A percentile compares a stretch with the other conserved stretches of the same genome.
phyloP scores from a whole-genome alignment of 1,140 invertebrate species.

The Tribolium madens region DNA sequence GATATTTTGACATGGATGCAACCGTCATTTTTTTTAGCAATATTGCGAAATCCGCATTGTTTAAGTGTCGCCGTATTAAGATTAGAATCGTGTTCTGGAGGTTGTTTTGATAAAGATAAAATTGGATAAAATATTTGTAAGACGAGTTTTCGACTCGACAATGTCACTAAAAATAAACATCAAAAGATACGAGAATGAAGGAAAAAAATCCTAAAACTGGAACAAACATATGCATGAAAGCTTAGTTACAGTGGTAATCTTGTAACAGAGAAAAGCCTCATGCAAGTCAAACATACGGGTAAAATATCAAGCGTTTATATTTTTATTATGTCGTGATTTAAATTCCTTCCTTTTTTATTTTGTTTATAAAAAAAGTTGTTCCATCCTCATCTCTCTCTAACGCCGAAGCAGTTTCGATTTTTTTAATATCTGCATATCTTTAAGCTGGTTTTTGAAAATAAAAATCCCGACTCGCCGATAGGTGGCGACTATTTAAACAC shows the following conservation, averaged over 20 bases:
- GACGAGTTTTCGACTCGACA: background rate
- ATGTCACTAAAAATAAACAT: background rate
- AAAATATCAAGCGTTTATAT: slow-evolving; percentile 12
- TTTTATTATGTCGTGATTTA: slow-evolving; percentile 28
- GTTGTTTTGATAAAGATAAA: background rate
- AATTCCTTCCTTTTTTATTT: slow-evolving; percentile 3
- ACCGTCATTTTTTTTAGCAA: background rate
- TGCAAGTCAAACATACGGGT: slow-evolving; percentile 9
- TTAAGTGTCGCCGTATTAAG: background rate
- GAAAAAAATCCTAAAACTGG: background rate
- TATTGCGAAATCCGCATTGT: background rate
- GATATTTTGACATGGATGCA: background rate
- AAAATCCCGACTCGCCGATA: slow-evolving; percentile 11
- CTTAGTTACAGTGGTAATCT: background rate
- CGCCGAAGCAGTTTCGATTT: slow-evolving; percentile 5
- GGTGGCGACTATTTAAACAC: background rate
- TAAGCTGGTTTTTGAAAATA: slow-evolving; percentile 27
- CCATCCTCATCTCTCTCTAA: slow-evolving; percentile 2
- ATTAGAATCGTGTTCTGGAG: background rate
- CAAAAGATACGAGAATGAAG: background rate
- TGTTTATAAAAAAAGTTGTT: slow-evolving; percentile 17
- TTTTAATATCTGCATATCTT: slow-evolving; percentile 21
- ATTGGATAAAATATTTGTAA: background rate
- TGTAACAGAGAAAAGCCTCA: slow-evolving; percentile 1
- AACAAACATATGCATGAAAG: slow-evolving; percentile 24